Conservation (phyloP, 2,113 vertebrate genomes). For the Euleptes europaea region DNA sequence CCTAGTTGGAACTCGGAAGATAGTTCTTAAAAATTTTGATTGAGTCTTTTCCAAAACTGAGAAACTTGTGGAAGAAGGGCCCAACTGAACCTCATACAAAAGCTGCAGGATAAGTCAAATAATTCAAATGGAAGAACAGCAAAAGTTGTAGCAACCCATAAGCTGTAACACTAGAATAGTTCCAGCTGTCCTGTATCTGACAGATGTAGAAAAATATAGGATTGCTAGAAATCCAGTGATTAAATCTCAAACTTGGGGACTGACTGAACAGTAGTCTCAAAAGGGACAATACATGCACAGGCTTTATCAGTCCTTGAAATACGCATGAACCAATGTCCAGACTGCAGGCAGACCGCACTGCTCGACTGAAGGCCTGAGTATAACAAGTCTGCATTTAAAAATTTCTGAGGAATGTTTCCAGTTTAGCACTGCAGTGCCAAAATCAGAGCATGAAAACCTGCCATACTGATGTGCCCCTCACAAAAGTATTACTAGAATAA, state of each 20-base stretch:
- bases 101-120: no score
- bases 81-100: no score
- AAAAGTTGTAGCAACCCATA: rapidly evolving
- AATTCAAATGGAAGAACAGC: background rate
- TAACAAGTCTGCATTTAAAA: background rate
- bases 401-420: background rate
- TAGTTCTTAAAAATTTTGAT: no score
- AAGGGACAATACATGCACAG: background rate
- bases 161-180: background rate
- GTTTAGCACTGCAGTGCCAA: background rate
- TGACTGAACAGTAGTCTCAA: background rate
- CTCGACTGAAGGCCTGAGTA: background rate
- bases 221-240: background rate
- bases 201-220: background rate
- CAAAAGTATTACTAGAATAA: background rate
- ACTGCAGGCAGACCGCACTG: background rate
- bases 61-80: no score
- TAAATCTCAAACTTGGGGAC: background rate
- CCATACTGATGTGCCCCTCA: background rate
- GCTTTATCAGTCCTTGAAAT: background rate
- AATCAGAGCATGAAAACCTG: background rate
- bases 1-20: no score
- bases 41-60: no score
- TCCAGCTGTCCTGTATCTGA: conserved; percentile 8
- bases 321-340: background rate